phyloP scores from a whole-genome alignment of 2,888 invertebrate genomes.

The Melinopterus prodromus region DNA sequence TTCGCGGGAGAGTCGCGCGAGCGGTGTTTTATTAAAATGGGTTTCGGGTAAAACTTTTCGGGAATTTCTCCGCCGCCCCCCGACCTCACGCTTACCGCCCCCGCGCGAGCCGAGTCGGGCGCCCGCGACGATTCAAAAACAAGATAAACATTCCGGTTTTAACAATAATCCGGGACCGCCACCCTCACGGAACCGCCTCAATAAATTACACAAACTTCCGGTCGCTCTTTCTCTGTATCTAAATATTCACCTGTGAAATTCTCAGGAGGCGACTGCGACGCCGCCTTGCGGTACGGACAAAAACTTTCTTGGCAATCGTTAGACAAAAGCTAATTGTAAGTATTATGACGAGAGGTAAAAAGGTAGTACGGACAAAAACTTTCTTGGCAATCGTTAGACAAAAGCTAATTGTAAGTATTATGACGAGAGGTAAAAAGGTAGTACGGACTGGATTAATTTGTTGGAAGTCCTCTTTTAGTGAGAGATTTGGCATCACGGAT shows the following conservation, averaged over 20 bases:
- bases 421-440: background rate
- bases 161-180: conserved; percentile 24
- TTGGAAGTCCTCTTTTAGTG: too few species aligned
- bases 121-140: conserved; percentile 26
- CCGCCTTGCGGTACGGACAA: background rate
- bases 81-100: background rate
- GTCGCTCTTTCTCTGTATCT: background rate
- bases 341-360: too few species aligned
- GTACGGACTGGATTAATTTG: background rate
- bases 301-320: background rate
- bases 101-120: background rate
- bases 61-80: conserved; percentile 16
- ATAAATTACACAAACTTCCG: conserved; percentile 26
- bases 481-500: too few species aligned
- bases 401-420: too few species aligned
- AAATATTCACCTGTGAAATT: conserved; percentile 8
- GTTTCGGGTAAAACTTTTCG: conserved; percentile 9
- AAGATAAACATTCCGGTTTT: conserved; percentile 19
- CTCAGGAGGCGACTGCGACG: background rate
- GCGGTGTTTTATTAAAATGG: conserved; percentile 4
- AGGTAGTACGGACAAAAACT: too few species aligned
- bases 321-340: too few species aligned
- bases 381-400: too few species aligned
- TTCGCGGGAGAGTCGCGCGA: background rate
- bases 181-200: conserved; percentile 9